phyloP scores from a whole-genome alignment of 1,140 invertebrate species.

The Tetragonula clypearis region DNA sequence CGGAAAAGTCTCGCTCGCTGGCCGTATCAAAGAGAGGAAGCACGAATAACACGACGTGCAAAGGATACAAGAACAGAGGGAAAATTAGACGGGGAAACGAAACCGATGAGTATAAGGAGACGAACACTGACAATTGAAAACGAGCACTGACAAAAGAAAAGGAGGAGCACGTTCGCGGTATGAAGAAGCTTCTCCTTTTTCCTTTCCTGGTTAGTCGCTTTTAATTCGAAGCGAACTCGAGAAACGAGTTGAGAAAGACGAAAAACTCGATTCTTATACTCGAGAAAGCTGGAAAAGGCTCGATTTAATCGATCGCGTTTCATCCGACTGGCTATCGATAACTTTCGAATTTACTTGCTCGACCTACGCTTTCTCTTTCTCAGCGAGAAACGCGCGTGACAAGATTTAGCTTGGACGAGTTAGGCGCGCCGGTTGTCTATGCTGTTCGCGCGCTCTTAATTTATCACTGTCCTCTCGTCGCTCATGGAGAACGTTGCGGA shows the following conservation, averaged over 20 bases:
- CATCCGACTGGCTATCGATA: not conserved
- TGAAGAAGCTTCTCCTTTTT: not conserved
- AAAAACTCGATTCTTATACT: not conserved
- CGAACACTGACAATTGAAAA: constrained; percentile 6
- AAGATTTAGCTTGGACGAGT: not conserved
- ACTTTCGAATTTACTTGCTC: not conserved
- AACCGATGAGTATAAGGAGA: constrained; percentile 12
- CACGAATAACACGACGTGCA: not conserved
- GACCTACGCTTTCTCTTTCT: not conserved
- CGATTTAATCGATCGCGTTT: constrained; percentile 30
- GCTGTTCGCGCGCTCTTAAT: constrained; percentile 56
- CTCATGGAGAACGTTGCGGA: not conserved
- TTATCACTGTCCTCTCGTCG: constrained; percentile 68
- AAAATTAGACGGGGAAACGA: constrained; percentile 13
- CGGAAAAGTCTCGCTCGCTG: not conserved
- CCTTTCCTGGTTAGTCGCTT: not conserved
- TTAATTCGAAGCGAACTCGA: constrained; percentile 6
- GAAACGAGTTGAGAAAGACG: too few relatives aligned
- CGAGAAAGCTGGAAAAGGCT: constrained; percentile 18
- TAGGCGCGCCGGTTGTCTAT: not conserved
- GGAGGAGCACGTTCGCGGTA: not conserved
- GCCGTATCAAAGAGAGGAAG: not conserved
- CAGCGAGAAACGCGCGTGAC: not conserved
- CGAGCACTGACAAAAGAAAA: not conserved
- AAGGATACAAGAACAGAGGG: constrained; percentile 5